Base-by-base conservation (phyloP, 2,888 invertebrate genomes). In the Patella ulyssiponensis region DNA sequence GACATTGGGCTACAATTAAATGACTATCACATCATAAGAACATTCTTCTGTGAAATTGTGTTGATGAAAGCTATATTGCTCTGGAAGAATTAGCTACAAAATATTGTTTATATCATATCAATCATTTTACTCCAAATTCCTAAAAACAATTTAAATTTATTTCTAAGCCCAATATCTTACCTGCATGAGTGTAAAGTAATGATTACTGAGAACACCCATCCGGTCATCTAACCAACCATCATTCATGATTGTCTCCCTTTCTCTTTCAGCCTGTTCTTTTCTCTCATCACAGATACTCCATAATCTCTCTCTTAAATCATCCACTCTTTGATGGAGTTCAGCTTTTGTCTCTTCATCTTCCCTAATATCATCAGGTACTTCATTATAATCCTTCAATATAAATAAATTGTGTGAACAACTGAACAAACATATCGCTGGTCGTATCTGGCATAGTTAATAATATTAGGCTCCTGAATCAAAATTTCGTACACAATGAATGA, bases 201-300 rank as follows among this genome's bases (percentile, higher is more conserved):
- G 89, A 84, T 92, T 92, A 79, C 87, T 88, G 23, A 92, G 85
- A 23, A 91, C 82, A 1, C 91, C 91, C n/a, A 91, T 81, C 75
- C 88, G 80, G 79, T 92, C 92, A 5, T 91, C 90, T 71, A 92
- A 79, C 92, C 92, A 92, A 17, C 91, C 91, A 78, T 91, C 90
- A 51, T 83, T 85, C 79, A 90, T 88, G 27, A 90, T 86, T 3
- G 83, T 81, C 74, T 88, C 86, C 27, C 90, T 81, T 79, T 91
- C 91, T 11, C 78, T 77, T 82, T 92, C 92, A 0, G 92, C 91
- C 77, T 89, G 87, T 52, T 88, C 88, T 77, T 92, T 92, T 33
- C 91, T 84, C 73, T 91, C 90, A 80, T 91, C 91, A 83, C 90
- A 91, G 76, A 92, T 91, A 75, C 84, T 89, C 90, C 91, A 91